Evolutionary conservation across 2,888 invertebrate genomes (phyloP).

Genomic region (Beris chalybata): DNA sequence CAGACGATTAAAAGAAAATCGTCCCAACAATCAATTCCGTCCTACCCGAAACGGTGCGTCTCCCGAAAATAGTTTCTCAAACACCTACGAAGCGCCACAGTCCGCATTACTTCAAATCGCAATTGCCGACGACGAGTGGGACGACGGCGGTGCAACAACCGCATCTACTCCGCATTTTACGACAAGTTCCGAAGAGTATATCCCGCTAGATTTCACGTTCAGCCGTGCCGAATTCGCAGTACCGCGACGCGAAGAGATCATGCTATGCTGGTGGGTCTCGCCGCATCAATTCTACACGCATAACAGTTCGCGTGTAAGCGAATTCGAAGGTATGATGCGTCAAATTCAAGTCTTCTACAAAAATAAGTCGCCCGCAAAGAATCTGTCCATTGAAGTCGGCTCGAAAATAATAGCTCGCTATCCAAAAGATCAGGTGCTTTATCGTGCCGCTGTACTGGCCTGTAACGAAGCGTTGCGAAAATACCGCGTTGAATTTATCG

Average conservation of each 20-base stretch:
- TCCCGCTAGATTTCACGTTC: slow-evolving; percentile 59
- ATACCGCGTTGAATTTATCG: slow-evolving; percentile 72
- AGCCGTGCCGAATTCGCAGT: slow-evolving; percentile 57
- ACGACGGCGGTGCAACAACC: neutral
- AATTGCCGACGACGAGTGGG: slow-evolving; percentile 3
- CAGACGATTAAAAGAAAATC: slow-evolving; percentile 22
- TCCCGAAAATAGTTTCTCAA: slow-evolving; percentile 3
- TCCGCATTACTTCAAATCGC: neutral
- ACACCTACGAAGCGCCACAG: neutral
- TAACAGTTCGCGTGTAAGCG: slow-evolving; percentile 57
- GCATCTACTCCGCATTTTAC: slow-evolving; percentile 4
- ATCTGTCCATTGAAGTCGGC: slow-evolving; percentile 59
- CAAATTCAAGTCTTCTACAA: slow-evolving; percentile 70
- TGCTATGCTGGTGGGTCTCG: slow-evolving; percentile 74
- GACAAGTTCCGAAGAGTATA: slow-evolving; percentile 53
- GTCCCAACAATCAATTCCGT: slow-evolving; percentile 8
- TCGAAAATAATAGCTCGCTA: slow-evolving; percentile 70
- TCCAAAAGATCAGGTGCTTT: slow-evolving; percentile 70
- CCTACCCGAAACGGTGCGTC: slow-evolving; percentile 11
- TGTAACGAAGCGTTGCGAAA: slow-evolving; percentile 61
- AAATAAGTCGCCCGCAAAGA: slow-evolving; percentile 49
- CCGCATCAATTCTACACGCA: slow-evolving; percentile 74
- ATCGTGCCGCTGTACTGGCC: slow-evolving; percentile 68
- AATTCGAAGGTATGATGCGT: slow-evolving; percentile 71
- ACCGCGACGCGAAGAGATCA: slow-evolving; percentile 62